Evolutionary conservation across 2,797 vertebrate species (phyloP).

Genomic region (Chaunax sp.): DNA sequence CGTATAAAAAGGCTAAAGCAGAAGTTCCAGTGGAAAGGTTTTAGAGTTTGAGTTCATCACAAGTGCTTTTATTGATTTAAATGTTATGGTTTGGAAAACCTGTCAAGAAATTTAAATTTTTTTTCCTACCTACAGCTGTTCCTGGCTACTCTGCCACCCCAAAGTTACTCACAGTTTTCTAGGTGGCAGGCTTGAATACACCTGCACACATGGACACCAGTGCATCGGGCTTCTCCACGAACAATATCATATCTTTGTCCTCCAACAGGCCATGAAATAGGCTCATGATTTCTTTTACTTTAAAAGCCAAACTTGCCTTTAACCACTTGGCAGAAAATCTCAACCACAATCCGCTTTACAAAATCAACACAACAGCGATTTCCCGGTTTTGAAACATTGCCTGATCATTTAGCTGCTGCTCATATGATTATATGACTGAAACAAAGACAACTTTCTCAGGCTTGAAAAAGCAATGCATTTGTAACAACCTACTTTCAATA

Average conservation of each 20-base stretch:
- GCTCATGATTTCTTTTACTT: conserved; percentile 30
- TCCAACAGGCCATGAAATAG: conserved; percentile 32
- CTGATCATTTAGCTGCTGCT: conserved; percentile 17
- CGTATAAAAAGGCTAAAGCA: neutral
- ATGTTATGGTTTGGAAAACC: neutral
- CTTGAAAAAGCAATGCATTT: neutral
- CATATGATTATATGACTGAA: neutral
- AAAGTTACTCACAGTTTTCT: no score
- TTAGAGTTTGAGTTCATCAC: neutral
- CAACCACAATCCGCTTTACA: conserved; percentile 14
- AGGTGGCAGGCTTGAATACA: no score
- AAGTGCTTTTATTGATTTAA: conserved; percentile 2
- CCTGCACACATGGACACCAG: no score
- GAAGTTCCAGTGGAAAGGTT: no score
- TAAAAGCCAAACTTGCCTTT: conserved; percentile 14
- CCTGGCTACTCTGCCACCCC: no score
- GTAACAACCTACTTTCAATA: neutral
- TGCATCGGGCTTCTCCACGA: neutral
- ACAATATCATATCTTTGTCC: neutral
- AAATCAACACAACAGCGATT: conserved; percentile 33
- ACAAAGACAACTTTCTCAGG: neutral
- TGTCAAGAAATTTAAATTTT: no score
- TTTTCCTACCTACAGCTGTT: no score
- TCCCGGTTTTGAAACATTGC: neutral
- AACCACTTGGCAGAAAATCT: conserved; percentile 12